Base-by-base conservation (phyloP, 2,888 invertebrate species). In the Ganaspis brasiliensis region DNA sequence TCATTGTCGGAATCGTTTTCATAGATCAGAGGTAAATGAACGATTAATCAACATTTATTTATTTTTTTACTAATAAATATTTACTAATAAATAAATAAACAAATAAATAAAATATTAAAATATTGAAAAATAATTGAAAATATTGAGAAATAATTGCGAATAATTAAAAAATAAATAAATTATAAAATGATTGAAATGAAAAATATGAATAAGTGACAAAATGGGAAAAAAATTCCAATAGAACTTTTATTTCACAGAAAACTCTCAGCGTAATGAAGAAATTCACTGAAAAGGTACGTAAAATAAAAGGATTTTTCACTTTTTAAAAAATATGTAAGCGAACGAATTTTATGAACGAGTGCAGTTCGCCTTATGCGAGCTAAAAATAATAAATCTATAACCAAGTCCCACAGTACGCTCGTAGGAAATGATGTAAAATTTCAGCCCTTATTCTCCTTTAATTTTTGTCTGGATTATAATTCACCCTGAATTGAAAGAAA, bases 331-430 rank as follows among this genome's bases (percentile, higher is more conserved):
- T 67, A n/a, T 67, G 21, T 9, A 40, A 45, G 24, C 9, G n/a
- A 67, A 45, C 24, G 9, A 24, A 24, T 45, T 24, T 67, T 6
- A 24, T 45, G 24, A 67, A 0, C 10, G 21, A 67, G 12, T 67
- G 45, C 45, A 67, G 45, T 45, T 67, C 45, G 24, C 45, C n/a
- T 24, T 67, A 19, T 45, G 24, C 14, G 45, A 19, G 45, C 67
- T 67, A 67, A 45, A 67, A 67, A 67, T 67, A 67, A 67, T 67
- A 45, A 67, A 67, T 67, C 67, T 24, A 67, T 67, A 67, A 67
- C 45, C 9, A 67, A 45, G 67, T 45, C n/a, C 45, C n/a, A 12
- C 67, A 40, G 45, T 67, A 21, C 8, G 21, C 40, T 14, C 9
- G 12, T 24, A 45, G 24, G 8, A 63, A 63, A 45, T 6, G 8